Evolutionary conservation across 2,113 vertebrate species (phyloP), one percentile per base, ranked within the genome.

Genomic region (Ictalurus furcatus): DNA sequence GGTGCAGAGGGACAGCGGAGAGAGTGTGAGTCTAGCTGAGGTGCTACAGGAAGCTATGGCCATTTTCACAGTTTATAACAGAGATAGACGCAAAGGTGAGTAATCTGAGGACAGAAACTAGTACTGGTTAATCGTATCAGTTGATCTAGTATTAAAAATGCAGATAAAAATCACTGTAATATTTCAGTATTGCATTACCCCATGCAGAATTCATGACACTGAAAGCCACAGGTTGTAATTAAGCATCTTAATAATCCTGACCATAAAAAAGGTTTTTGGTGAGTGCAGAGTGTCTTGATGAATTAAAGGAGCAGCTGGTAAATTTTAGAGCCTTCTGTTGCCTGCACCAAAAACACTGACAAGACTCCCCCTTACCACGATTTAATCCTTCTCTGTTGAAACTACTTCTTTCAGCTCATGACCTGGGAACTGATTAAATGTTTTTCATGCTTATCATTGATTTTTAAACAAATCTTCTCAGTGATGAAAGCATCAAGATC

Each of bases 11-110:
- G 96, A 95, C 85, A 94, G 85, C 0, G 98, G 98, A 82, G 97
- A 98, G 92, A 90, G 95, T 56, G 94, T 95, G 92, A 97, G 96
- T 90, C 95, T 99, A 89, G 98, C 97, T 28, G 98, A 99, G 34
- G 92, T 97, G 79, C 89, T 99, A 81, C 94, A 97, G 2, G 95
- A 94, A 69, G 96, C 96, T 7, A 92, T 90, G 78, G 94, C 97
- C 0, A 6, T 94, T 87, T 97, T 98, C 92, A 98, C 96, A 44
- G 12, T 99, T 87, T 97, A 96, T 94, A 97, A 99, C 93, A 95
- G 94, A 94, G 96, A 94, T 90, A 94, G 79, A 61, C 92, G 88
- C 81, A 95, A 92, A 92, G 92, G 95, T 94, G 73, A 82, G 89
- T 25, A 6, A 9, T 3, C 73, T 88, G n/a, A 0, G 83, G 63